Conservation (phyloP, 2,113 vertebrate genomes). For the Calyptomena viridis region DNA sequence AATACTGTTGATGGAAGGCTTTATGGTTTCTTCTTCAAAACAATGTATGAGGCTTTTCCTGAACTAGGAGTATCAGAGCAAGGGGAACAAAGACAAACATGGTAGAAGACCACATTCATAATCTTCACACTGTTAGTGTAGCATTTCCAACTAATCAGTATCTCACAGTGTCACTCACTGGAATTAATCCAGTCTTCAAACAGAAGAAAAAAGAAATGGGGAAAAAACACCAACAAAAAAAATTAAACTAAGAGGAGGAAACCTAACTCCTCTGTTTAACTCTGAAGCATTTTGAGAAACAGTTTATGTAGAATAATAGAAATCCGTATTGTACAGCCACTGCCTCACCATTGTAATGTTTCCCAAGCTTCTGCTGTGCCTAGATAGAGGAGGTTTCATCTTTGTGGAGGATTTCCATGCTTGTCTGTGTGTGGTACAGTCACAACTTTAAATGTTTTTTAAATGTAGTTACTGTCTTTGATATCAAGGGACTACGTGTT, state of each 20-base stretch:
- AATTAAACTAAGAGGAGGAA: slow-evolving; percentile 61
- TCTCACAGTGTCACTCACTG: not conserved
- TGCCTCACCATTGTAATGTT: slow-evolving; percentile 61
- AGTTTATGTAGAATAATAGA: slow-evolving; percentile 68
- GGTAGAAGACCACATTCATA: slow-evolving; percentile 1
- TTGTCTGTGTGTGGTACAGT: slow-evolving; percentile 77
- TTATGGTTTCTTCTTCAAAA: not conserved
- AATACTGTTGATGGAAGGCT: not conserved
- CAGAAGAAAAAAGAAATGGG: not conserved
- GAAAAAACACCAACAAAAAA: slow-evolving; percentile 31
- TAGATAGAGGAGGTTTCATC: slow-evolving; percentile 75
- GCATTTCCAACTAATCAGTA: slow-evolving; percentile 14
- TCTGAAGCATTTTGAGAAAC: slow-evolving; percentile 58
- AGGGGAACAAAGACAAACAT: too few species aligned
- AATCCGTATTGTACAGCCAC: slow-evolving; percentile 65
- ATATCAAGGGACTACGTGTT: slow-evolving; percentile 79
- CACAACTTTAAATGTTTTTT: slow-evolving; percentile 81
- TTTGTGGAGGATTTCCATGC: slow-evolving; percentile 80
- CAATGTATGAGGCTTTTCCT: not conserved
- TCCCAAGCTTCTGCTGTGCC: slow-evolving; percentile 72
- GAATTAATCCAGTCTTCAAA: slow-evolving; percentile 56
- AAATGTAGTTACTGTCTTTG: slow-evolving; percentile 82
- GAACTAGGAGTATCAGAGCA: too few species aligned
- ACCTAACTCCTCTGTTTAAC: slow-evolving; percentile 56
- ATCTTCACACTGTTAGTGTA: not conserved